These are phyloP conservation scores for Cordilura impudica DNA, from an alignment of 2,888 invertebrate genomes.

Conservation along the genomic window DNA sequence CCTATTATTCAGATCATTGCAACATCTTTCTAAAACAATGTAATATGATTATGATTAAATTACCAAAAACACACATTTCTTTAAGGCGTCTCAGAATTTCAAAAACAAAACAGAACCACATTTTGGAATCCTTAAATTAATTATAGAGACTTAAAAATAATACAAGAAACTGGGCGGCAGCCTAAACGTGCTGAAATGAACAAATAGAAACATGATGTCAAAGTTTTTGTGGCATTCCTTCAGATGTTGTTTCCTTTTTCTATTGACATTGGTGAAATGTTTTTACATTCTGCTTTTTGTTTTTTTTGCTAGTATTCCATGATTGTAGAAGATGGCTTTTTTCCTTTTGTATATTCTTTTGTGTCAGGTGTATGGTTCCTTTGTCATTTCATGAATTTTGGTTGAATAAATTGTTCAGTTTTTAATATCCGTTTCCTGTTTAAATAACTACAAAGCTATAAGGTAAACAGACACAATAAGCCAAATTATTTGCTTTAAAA, in stretches of 20 bases:
- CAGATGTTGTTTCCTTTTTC: neutral
- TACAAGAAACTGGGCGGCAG: neutral
- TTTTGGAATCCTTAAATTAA: too few species aligned
- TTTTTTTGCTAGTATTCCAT: neutral
- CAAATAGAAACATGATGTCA: neutral
- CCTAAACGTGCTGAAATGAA: too few species aligned
- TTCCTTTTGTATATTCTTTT: neutral
- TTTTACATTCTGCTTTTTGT: neutral
- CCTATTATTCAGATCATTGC: too few species aligned
- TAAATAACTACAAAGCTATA: neutral
- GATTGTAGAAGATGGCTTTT: neutral
- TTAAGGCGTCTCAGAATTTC: too few species aligned
- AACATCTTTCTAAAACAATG: neutral
- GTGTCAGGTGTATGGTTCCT: neutral
- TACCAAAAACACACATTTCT: too few species aligned
- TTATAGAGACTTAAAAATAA: neutral
- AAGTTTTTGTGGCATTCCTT: neutral
- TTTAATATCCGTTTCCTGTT: slow-evolving; percentile 32
- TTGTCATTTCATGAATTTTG: neutral
- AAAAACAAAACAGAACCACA: too few species aligned
- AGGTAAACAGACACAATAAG: neutral
- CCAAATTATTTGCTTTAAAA: neutral
- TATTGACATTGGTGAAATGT: neutral
- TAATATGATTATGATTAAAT: slow-evolving; percentile 36
- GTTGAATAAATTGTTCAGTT: neutral